A percentile compares a stretch with the other conserved stretches of the same genome.
phyloP scores from a whole-genome alignment of 2,888 invertebrate species.

The Nycteola revayana region DNA sequence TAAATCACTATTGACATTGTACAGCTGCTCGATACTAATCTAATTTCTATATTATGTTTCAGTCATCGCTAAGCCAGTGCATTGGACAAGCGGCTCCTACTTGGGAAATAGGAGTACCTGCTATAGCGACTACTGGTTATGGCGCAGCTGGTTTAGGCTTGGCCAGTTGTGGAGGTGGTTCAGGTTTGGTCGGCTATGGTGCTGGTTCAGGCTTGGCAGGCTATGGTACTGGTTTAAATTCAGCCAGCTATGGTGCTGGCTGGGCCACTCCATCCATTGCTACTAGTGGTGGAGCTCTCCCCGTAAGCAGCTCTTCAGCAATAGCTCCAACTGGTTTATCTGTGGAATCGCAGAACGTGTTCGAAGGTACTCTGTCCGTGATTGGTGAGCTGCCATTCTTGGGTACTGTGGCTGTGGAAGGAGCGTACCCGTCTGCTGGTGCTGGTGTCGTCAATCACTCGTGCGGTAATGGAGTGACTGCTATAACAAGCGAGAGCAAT shows the following conservation, averaged over 20 bases:
- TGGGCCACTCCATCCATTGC: not conserved
- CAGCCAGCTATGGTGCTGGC: too few relatives aligned
- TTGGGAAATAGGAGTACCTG: too few relatives aligned
- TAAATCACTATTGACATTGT: too few relatives aligned
- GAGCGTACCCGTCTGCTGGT: constrained; percentile 35
- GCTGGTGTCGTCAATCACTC: constrained; percentile 33
- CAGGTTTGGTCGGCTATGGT: too few relatives aligned
- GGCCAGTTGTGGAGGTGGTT: too few relatives aligned
- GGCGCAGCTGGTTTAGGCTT: not conserved
- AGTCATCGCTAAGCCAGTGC: constrained; percentile 4
- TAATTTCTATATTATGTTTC: not conserved
- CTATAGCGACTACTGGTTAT: not conserved
- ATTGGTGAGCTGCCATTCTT: constrained; percentile 42
- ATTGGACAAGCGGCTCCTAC: not conserved
- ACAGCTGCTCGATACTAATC: too few relatives aligned
- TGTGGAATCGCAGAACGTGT: constrained; percentile 40
- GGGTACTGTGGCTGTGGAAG: constrained; percentile 36
- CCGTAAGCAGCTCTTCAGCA: constrained; percentile 32
- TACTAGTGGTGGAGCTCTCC: constrained; percentile 35
- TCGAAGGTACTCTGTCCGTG: constrained; percentile 31
- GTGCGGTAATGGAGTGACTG: constrained; percentile 31
- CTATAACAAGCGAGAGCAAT: constrained; percentile 1
- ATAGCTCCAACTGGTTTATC: constrained; percentile 35
- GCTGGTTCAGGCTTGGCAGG: not conserved
- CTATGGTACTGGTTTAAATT: not conserved